Evolutionary conservation across 2,888 invertebrate genomes (phyloP).

Genomic region (Idaea straminata): DNA sequence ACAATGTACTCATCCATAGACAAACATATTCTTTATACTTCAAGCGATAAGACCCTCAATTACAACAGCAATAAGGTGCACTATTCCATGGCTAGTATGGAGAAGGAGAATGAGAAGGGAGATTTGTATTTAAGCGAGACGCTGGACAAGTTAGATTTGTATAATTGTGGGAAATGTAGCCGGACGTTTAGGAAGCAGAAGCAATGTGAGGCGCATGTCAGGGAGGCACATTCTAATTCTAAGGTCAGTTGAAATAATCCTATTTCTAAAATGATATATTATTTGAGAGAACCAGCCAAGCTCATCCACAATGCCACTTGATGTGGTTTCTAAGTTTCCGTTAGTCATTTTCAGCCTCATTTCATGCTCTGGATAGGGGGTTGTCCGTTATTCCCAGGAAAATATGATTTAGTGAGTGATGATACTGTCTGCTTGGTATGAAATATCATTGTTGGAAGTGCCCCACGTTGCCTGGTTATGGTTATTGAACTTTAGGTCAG

Average conservation of each 20-base stretch:
- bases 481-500: too few species aligned
- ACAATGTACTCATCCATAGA: conserved; percentile 68
- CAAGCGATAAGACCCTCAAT: conserved; percentile 57
- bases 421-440: too few species aligned
- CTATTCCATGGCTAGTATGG: conserved; percentile 63
- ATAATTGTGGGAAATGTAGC: conserved; percentile 65
- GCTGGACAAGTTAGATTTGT: conserved; percentile 57
- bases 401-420: too few species aligned
- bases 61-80: conserved; percentile 60
- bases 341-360: too few species aligned
- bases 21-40: conserved; percentile 64
- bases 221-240: conserved; percentile 45
- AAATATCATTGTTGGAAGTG: too few species aligned
- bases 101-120: conserved; percentile 53
- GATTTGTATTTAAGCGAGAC: conserved; percentile 53
- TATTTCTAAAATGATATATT: too few species aligned
- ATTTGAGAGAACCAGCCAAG: too few species aligned
- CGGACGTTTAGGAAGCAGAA: conserved; percentile 83
- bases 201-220: conserved; percentile 82
- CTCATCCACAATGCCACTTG: too few species aligned
- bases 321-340: too few species aligned
- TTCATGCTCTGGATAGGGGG: too few species aligned
- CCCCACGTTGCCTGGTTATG: too few species aligned
- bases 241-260: background rate
- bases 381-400: too few species aligned